Evolutionary conservation across 1,140 invertebrate species (phyloP), one percentile per base, ranked within the genome.

Genomic region (Psix sp.): DNA sequence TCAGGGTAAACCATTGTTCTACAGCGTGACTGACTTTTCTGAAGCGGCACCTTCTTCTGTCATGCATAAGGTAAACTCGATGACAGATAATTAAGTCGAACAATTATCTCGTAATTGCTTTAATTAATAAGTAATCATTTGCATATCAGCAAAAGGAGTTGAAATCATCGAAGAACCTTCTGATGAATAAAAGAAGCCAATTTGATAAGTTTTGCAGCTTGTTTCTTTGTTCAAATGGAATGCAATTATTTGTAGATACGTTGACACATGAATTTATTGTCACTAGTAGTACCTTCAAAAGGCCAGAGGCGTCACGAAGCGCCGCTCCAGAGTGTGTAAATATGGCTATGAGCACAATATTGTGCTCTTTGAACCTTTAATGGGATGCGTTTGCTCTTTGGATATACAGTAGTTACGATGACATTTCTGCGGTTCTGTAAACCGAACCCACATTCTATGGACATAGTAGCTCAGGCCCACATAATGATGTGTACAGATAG

Each of bases 281-380:
- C 66, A 60, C 16, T 29, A n/a, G 18, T 20, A 65, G 71, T 60
- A 79, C 60, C 54, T 56, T 72, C 76, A 84, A 84, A 59, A 84
- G 80, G 82, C 80, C 81, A 83, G 42, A 68, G 62, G 76, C 70
- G 74, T 84, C 78, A 83, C 80, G 81, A 83, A 59, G 26, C 52
- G 14, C 5, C 13, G 35, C 51, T 49, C 5, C 7, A 2, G n/a
- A 13, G 13, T 3, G 33, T 10, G 13, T 35, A 35, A 13, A 11
- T 35, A 11, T 11, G 26, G 1, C 13, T 35, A 13, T 10, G 2
- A 5, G 43, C 52, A 73, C 67, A 78, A 76, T 75, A 77, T 79
- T 76, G 80, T 82, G 79, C 83, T 83, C 82, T 83, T 57, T 79
- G 77, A 79, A 82, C 80, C 76, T 82, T 77, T 80, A 81, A 83